Evolutionary conservation across 2,113 vertebrate species (phyloP), one percentile per base, ranked within the genome.

Genomic region (Sula dactylatra): DNA sequence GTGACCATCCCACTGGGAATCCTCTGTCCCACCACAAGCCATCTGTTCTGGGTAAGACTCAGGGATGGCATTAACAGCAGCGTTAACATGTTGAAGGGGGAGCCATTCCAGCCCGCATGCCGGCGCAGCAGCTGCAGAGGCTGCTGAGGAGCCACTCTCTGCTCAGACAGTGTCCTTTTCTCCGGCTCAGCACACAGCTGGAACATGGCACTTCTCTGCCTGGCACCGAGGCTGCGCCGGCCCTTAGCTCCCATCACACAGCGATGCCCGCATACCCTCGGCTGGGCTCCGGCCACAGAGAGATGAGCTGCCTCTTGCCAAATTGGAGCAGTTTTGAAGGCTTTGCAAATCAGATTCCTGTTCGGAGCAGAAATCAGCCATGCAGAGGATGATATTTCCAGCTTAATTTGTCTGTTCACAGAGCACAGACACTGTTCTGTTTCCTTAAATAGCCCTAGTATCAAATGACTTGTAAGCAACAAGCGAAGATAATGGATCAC

Each of bases 371-470:
- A 40, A 70, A 87, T 21, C 22, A 42, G 55, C 72, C 36, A 3
- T 5, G 27, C 9, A 2, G 7, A 71, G 66, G 50, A n/a, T 77
- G 76, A 27, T 77, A 32, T 26, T 92, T 88, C 72, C 82, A 95
- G 76, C 54, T 66, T 66, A 42, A 88, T 92, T 66, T 77, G 36
- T 49, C 89, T 79, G 34, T 54, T 86, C 36, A 47, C 49, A 52
- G 81, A 76, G 54, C 66, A 76, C 76, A 88, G 71, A 73, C 76
- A 42, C 74, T 45, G 47, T 24, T 67, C 73, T 50, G 84, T 79
- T 86, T 82, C 87, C 62, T 90, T 84, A 88, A 96, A 96, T 77
- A 96, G 54, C 62, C 20, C 38, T 7, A 16, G 42, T 42, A 92
- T 90, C 92, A 44, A 95, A 93, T 88, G 47, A 80, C 83, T 85